phyloP scores from a whole-genome alignment of 2,113 vertebrate genomes.

The Craseonycteris thonglongyai region DNA sequence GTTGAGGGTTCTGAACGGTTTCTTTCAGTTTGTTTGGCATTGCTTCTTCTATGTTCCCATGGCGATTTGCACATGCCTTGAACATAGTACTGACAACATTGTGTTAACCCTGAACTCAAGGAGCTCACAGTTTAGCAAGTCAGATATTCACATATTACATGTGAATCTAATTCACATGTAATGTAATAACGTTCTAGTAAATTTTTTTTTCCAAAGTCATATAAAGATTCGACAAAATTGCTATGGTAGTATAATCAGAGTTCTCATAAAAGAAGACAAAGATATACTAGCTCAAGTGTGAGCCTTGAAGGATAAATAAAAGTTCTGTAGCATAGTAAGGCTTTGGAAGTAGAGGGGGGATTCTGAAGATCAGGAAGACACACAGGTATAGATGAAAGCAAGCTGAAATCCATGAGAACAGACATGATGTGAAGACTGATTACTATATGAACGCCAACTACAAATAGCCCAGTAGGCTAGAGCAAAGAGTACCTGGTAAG shows the following conservation, averaged over 20 bases:
- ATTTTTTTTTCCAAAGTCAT: neutral
- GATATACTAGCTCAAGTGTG: neutral
- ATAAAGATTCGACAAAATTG: neutral
- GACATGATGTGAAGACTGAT: neutral
- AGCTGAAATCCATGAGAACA: neutral
- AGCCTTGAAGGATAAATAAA: neutral
- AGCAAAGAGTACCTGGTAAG: neutral
- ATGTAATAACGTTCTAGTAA: neutral
- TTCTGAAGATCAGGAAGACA: neutral
- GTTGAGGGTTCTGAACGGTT: neutral
- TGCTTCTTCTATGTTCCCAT: neutral
- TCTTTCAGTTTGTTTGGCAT: neutral
- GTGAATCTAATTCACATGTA: neutral
- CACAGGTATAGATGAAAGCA: neutral
- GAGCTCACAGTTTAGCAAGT: neutral
- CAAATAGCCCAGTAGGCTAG: neutral
- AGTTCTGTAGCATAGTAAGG: neutral
- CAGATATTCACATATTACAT: neutral
- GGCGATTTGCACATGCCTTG: neutral
- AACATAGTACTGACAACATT: neutral
- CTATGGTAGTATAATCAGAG: neutral
- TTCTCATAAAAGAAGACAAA: neutral
- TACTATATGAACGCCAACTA: neutral
- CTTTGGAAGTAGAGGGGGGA: fast-evolving
- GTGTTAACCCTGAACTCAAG: neutral